Base-by-base conservation (phyloP, 2,113 vertebrate species). In the Poecilia latipinna region DNA sequence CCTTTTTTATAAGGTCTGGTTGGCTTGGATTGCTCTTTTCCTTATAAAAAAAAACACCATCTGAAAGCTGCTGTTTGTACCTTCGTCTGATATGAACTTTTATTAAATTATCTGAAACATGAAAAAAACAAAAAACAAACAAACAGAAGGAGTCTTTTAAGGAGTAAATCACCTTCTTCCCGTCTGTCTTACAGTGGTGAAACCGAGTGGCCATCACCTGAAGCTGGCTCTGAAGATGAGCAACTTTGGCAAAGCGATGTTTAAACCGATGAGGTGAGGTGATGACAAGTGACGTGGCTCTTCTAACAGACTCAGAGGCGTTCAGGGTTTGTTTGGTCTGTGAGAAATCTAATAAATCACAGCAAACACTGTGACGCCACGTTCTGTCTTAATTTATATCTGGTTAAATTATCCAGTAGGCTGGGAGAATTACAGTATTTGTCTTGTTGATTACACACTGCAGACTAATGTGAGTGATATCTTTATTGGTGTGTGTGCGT, bases 221-320 rank as follows among this genome's bases (percentile, higher is more conserved):
- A 99, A 99, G 88, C 88, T 99, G 86, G 94, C 97, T 22, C 91
- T 99, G 85, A 95, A 96, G 75, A 95, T 98, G 92, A 93, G 93
- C 2, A 96, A 99, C 86, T 97, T 97, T 19, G 97, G 96, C 57
- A 99, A 98, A 89, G 97, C 95, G 88, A 98, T 99, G 97, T 99
- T 97, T 90, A 99, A 99, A 86, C 98, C 98, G 51, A 99, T 97
- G 97, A 99, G 97, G 98, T 99, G 94, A 96, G 94, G 24, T 3
- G 51, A n/a, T 24, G 51, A 29, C 29, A 2, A 57, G 24, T 24
- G 51, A n/a, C 24, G 24, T 10, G 51, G 51, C n/a, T n/a, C 51
- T 11, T 57, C 6, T 8, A n/a, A 24, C 7, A n/a, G 51, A 19
- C 5, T 57, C 24, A 1, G 24, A n/a, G 51, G 51, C 24, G 2